Conservation (phyloP, 2,113 vertebrate species). For the Ophthalmolycus amberensis region DNA sequence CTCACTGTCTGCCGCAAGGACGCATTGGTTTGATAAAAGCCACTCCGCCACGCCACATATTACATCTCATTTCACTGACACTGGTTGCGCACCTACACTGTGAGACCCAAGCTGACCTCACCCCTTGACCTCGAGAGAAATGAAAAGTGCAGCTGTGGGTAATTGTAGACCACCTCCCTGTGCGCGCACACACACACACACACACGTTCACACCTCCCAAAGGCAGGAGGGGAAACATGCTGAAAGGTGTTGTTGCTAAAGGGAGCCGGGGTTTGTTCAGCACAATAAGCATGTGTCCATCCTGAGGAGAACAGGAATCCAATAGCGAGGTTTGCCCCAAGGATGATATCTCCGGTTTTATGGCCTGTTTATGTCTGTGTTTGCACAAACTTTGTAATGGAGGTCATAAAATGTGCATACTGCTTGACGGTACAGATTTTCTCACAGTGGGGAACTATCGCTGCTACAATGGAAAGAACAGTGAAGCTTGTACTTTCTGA, state of each 20-base stretch:
- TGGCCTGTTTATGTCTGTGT: constrained; percentile 76
- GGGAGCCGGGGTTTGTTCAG: constrained; percentile 51
- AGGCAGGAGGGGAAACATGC: constrained; percentile 16
- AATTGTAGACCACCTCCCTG: constrained; percentile 21
- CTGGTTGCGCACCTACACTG: constrained; percentile 10
- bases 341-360: constrained; percentile 75
- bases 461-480: constrained; percentile 46
- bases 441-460: constrained; percentile 55
- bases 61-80: constrained; percentile 63
- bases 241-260: constrained; percentile 48
- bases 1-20: constrained; percentile 57
- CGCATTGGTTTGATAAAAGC: constrained; percentile 53
- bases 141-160: constrained; percentile 55
- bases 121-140: constrained; percentile 59
- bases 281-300: constrained; percentile 69
- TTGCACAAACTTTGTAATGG: constrained; percentile 82
- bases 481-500: constrained; percentile 39
- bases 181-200: constrained; percentile 16
- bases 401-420: constrained; percentile 82
- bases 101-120: constrained; percentile 29
- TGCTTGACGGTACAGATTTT: constrained; percentile 71
- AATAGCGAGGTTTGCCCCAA: constrained; percentile 65
- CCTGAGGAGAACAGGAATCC: constrained; percentile 63
- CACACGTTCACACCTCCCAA: constrained; percentile 32
- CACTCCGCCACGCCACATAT: constrained; percentile 58